Evolutionary conservation across 35 echinoderm and acorn worm species (phyloP).

Genomic region (Ptychodera flava): DNA sequence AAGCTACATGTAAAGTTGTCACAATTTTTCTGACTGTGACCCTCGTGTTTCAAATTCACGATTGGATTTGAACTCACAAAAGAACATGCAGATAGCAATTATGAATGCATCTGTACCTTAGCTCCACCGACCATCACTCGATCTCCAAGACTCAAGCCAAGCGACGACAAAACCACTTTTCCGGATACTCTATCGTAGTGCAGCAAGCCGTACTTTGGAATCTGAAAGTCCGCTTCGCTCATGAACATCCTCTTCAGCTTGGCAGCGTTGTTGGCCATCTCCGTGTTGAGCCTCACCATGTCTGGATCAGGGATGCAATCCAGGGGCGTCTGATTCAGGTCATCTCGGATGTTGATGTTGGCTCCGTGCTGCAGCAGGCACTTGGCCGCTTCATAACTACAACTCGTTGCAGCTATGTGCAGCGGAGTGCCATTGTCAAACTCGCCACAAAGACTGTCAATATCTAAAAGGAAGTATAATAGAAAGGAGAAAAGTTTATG

Average conservation of each 20-base stretch:
- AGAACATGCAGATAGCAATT: too few relatives aligned
- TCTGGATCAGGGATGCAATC: slow-evolving; percentile 30
- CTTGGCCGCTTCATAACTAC: slow-evolving; percentile 23
- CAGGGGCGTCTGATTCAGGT: slow-evolving; percentile 15
- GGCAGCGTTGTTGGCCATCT: not conserved
- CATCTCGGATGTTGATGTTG: slow-evolving; percentile 17
- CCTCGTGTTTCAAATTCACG: too few relatives aligned
- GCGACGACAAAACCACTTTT: slow-evolving; percentile 25
- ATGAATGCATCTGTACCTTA: slow-evolving; percentile 31
- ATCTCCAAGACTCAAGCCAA: slow-evolving; percentile 27
- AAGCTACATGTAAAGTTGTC: too few relatives aligned
- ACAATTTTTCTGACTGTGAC: too few relatives aligned
- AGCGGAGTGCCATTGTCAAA: slow-evolving; percentile 39
- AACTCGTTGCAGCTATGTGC: slow-evolving; percentile 13
- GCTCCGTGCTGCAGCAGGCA: slow-evolving; percentile 36
- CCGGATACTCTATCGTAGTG: slow-evolving; percentile 33
- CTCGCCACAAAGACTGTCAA: slow-evolving; percentile 29
- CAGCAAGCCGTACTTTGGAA: slow-evolving; percentile 16
- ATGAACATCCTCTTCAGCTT: slow-evolving; percentile 14
- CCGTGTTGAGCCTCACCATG: not conserved
- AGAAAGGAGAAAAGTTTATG: too few relatives aligned
- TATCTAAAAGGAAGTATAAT: not conserved
- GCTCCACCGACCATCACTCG: slow-evolving; percentile 27
- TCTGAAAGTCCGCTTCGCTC: slow-evolving; percentile 31
- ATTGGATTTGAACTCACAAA: too few relatives aligned